Evolutionary conservation across 2,797 vertebrate species (phyloP), one percentile per base, ranked within the genome.

Genomic region (Pseudochirops cupreus): DNA sequence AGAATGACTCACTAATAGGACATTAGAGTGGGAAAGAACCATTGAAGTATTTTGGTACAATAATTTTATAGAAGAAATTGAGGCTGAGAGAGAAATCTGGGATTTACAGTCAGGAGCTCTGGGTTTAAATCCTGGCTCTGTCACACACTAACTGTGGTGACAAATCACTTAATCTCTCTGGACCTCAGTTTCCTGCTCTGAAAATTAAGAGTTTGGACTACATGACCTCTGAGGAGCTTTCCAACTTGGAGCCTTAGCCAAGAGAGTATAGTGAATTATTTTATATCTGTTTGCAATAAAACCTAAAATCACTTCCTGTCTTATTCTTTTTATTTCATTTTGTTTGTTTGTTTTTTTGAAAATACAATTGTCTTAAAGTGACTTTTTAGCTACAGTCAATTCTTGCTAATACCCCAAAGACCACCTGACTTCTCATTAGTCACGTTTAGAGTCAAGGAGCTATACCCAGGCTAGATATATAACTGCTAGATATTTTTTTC

Each of bases 371-470:
- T 31, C 12, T 29, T 31, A 91, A 55, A 91, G 29, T 91, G 53
- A 53, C 52, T 91, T 33, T 55, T 55, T 53, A 52, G 33, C 90
- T 33, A 26, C 59, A 87, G 39, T 55, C 94, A 94, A 59, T 39
- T 1, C 56, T 87, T 92, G 94, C 92, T 94, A 91, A 91, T 92
- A 46, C 91, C 90, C 87, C 58, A 28, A 56, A 92, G 39, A 39
- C 55, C 91, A 87, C 33, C 62, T 97, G 91, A 91, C 96, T 95
- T 95, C 97, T 97, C 93, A 89, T 97, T 94, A 94, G 93, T 59
- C 92, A 54, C 92, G 93, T 95, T 95, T 62, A 95, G 89, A 97
- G 62, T 91, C 16, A 21, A 58, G 95, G 90, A 94, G 54, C 58
- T 21, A 24, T 26, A 52, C 24, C 92, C 93, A 91, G 82, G 58